Percentiles rank a stretch among this genome's conserved stretches.
These are phyloP conservation scores for Silurus lanzhouensis DNA, from an alignment of 2,797 vertebrate species.

Conservation along the genomic window DNA sequence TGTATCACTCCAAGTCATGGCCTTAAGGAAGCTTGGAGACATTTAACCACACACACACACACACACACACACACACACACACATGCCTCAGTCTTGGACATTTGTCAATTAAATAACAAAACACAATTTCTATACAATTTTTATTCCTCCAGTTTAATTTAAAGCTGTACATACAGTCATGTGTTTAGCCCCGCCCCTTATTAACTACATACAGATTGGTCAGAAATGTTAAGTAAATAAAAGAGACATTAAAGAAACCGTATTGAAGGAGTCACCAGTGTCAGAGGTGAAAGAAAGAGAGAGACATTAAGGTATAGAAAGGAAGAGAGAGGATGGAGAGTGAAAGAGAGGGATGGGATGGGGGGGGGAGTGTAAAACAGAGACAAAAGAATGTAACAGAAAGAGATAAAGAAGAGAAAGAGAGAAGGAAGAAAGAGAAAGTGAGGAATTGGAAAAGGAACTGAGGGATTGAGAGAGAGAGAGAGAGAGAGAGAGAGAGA, in stretches of 20 bases:
- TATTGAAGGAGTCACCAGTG: too few species aligned
- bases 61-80: slow-evolving; percentile 2
- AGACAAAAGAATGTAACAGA: neutral
- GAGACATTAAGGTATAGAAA: neutral
- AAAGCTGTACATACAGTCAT: neutral
- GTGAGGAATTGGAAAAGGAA: slow-evolving; percentile 51
- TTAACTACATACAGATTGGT: neutral
- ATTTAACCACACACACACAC: slow-evolving; percentile 31
- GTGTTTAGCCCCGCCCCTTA: neutral
- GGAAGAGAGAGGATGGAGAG: too few species aligned
- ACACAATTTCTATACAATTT: neutral
- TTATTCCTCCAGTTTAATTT: neutral
- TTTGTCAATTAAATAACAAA: neutral
- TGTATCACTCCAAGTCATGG: slow-evolving; percentile 43
- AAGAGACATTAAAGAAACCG: too few species aligned
- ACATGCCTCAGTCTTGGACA: neutral
- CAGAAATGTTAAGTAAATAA: neutral
- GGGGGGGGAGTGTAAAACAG: slow-evolving; percentile 7
- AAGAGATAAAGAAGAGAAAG: neutral
- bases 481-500: too few species aligned
- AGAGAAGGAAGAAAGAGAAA: slow-evolving; percentile 28
- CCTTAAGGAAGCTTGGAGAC: slow-evolving; percentile 31
- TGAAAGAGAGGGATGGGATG: neutral
- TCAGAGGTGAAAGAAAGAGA: neutral
- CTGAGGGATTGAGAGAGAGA: neutral